These are phyloP conservation scores for Malurus elegans DNA, from an alignment of 2,113 vertebrate genomes.

Conservation along the genomic window DNA sequence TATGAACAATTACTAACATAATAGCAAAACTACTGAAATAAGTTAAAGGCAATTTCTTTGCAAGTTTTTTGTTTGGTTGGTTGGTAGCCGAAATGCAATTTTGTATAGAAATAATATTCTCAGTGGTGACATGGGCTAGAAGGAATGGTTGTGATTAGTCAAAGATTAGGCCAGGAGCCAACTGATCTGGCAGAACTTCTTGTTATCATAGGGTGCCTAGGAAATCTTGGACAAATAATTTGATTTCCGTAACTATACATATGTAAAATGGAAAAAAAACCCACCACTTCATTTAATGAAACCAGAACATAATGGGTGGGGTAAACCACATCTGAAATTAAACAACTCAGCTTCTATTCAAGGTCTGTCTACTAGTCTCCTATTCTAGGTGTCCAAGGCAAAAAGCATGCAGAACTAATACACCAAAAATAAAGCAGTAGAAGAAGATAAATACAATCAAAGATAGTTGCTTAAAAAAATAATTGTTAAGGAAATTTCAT, in stretches of 20 bases:
- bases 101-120: background rate
- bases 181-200: background rate
- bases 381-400: background rate
- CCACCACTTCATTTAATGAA: background rate
- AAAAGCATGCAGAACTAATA: background rate
- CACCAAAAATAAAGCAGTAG: background rate
- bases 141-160: background rate
- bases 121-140: background rate
- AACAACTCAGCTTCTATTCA: background rate
- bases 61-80: background rate
- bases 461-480: fast-evolving
- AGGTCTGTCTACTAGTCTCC: background rate
- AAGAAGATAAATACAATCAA: background rate
- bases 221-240: background rate
- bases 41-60: background rate
- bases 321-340: background rate
- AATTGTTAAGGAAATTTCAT: background rate
- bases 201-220: background rate
- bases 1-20: background rate
- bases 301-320: background rate
- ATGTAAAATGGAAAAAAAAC: background rate
- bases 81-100: background rate
- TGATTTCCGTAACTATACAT: background rate
- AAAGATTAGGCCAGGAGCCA: background rate
- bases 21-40: background rate